phyloP scores from a whole-genome alignment of 2,113 vertebrate genomes.

The Catharus fuscescens region DNA sequence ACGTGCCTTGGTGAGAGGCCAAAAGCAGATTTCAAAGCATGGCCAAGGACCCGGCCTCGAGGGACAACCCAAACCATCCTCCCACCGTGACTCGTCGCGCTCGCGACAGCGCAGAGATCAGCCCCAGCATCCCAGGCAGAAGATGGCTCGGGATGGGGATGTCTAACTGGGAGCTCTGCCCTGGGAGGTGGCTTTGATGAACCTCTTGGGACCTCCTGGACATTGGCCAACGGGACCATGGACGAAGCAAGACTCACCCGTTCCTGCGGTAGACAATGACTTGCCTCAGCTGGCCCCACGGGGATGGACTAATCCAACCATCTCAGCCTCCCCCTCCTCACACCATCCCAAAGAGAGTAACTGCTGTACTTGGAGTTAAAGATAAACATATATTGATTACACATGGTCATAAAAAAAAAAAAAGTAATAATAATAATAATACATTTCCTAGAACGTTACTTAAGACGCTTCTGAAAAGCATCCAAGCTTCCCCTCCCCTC shows the following conservation, averaged over 20 bases:
- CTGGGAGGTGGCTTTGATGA: neutral
- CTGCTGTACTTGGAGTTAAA: conserved; percentile 61
- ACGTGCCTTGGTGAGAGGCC: conserved; percentile 8
- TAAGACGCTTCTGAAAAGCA: conserved; percentile 46
- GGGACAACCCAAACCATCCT: neutral
- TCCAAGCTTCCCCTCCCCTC: conserved; percentile 48
- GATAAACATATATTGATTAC: conserved; percentile 70
- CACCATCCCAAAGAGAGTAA: conserved; percentile 60
- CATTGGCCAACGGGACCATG: fast-evolving
- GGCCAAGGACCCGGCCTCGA: neutral
- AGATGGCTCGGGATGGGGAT: neutral
- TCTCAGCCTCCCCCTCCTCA: conserved; percentile 20
- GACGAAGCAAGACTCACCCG: fast-evolving
- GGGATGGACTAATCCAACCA: neutral
- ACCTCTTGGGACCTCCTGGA: neutral
- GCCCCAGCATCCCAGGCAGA: neutral
- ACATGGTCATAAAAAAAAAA: conserved; percentile 54
- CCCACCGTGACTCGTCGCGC: fast-evolving
- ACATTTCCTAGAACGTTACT: conserved; percentile 58
- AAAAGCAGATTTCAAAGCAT: conserved; percentile 32
- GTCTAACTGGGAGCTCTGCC: neutral
- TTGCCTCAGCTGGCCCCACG: neutral
- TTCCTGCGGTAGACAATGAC: neutral
- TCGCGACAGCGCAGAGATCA: neutral
- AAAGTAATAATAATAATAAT: conserved; percentile 13